phyloP scores from a whole-genome alignment of 2,113 vertebrate species.

The Platichthys stellatus region DNA sequence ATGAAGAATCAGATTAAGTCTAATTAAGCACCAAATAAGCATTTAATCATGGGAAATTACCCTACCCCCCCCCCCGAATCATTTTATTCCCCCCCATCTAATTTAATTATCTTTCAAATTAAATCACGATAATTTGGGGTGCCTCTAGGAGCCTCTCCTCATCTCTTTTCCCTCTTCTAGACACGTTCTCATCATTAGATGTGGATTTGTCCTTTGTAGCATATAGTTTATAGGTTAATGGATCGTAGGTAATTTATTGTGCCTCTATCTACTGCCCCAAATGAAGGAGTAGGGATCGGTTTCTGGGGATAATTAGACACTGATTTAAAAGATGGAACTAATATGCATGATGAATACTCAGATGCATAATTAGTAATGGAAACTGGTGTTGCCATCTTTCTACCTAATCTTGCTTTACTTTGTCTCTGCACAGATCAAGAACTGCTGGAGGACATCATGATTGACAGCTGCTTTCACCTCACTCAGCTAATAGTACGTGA shows the following conservation, averaged over 20 bases:
- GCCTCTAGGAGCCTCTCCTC: slow-evolving; percentile 41
- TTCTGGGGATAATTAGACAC: slow-evolving; percentile 43
- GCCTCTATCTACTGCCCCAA: slow-evolving; percentile 14
- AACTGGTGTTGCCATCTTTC: slow-evolving; percentile 19
- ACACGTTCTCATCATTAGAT: slow-evolving; percentile 39
- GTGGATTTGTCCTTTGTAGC: slow-evolving; percentile 35
- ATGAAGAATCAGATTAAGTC: slow-evolving; percentile 50
- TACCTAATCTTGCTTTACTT: slow-evolving; percentile 38
- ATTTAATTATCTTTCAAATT: slow-evolving; percentile 68
- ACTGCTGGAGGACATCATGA: slow-evolving; percentile 90
- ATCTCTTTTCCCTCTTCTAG: slow-evolving; percentile 23
- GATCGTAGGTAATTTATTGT: slow-evolving; percentile 26
- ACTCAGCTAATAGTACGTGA: slow-evolving; percentile 87
- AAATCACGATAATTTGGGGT: slow-evolving; percentile 32
- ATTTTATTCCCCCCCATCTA: slow-evolving; percentile 43
- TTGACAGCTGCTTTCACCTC: slow-evolving; percentile 85
- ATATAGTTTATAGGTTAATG: slow-evolving; percentile 39
- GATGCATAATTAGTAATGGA: slow-evolving; percentile 35
- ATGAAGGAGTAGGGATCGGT: slow-evolving; percentile 36
- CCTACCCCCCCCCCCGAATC: no score
- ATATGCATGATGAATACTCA: slow-evolving; percentile 32
- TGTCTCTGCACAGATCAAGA: slow-evolving; percentile 86
- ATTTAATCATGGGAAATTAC: slow-evolving; percentile 62
- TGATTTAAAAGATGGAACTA: slow-evolving; percentile 37
- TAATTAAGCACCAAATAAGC: slow-evolving; percentile 63